Conservation (phyloP, 2,888 invertebrate species). For the Teleogryllus oceanicus region DNA sequence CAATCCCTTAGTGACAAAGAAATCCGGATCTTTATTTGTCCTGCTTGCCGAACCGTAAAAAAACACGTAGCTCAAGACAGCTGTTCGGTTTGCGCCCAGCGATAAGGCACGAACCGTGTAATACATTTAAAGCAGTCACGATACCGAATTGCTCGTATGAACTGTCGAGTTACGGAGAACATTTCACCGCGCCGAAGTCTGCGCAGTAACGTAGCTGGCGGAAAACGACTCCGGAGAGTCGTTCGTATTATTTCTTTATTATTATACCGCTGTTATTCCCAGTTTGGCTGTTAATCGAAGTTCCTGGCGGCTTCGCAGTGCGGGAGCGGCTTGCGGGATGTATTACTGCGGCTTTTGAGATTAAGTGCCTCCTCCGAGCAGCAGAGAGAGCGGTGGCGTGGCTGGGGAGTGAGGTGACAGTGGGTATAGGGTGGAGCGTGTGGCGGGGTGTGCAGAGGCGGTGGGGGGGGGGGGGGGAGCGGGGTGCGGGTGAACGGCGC, state of each 20-base stretch:
- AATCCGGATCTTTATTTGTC: too few species aligned
- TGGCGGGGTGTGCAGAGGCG: background rate
- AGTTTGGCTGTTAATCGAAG: background rate
- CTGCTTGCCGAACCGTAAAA: too few species aligned
- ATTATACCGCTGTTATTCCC: conserved; percentile 5
- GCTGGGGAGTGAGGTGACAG: too few species aligned
- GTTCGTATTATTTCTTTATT: background rate
- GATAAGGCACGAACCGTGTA: too few species aligned
- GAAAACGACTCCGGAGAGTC: background rate
- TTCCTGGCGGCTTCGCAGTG: background rate
- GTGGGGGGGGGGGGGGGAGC: background rate
- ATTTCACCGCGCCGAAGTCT: too few species aligned
- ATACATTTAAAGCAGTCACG: too few species aligned
- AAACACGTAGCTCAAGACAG: too few species aligned
- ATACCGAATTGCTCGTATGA: too few species aligned
- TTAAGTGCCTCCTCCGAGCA: background rate
- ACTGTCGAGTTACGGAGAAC: too few species aligned
- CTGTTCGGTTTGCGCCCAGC: too few species aligned
- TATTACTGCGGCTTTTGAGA: background rate
- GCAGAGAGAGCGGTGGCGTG: background rate
- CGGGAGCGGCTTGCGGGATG: background rate
- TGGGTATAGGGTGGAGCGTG: background rate
- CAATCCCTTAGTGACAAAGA: too few species aligned
- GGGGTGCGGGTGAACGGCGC: background rate
- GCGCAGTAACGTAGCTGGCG: too few species aligned